These are phyloP conservation scores for Axis porcinus DNA, from an alignment of 2,113 vertebrate genomes.

Conservation along the genomic window DNA sequence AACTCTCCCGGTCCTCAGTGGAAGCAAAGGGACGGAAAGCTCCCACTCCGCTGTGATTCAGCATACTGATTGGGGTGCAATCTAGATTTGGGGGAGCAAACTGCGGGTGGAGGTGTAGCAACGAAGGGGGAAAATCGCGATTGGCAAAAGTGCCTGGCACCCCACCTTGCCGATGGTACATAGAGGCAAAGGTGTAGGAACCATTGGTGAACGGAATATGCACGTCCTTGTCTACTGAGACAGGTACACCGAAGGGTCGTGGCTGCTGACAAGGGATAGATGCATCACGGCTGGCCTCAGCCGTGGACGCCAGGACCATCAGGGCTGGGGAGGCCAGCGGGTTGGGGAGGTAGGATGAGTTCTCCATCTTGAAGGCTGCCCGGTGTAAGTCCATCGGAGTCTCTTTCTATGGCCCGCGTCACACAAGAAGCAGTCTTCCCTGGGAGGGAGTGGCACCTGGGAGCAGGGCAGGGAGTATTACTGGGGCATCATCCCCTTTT, in stretches of 20 bases:
- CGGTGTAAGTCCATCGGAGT: slow-evolving; percentile 98
- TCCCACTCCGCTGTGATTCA: slow-evolving; percentile 97
- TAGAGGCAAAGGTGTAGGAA: slow-evolving; percentile 98
- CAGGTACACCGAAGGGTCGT: slow-evolving; percentile 96
- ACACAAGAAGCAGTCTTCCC: slow-evolving; percentile 80
- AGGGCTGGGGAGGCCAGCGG: slow-evolving; percentile 96
- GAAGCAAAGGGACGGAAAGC: slow-evolving; percentile 98
- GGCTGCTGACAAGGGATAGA: slow-evolving; percentile 98
- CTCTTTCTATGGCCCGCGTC: slow-evolving; percentile 78
- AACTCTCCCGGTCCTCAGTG: slow-evolving; percentile 95
- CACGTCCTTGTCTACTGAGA: slow-evolving; percentile 97
- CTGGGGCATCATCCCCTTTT: slow-evolving; percentile 80
- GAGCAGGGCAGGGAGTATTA: slow-evolving; percentile 71
- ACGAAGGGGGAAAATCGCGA: slow-evolving; percentile 97
- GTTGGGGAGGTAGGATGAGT: slow-evolving; percentile 98
- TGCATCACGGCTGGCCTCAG: slow-evolving; percentile 96
- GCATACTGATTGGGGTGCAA: slow-evolving; percentile 98
- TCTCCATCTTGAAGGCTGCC: slow-evolving; percentile 99
- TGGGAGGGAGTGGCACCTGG: slow-evolving; percentile 76
- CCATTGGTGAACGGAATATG: slow-evolving; percentile 99
- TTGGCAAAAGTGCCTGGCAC: slow-evolving; percentile 95
- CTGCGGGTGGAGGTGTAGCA: slow-evolving; percentile 98
- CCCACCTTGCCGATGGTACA: slow-evolving; percentile 98
- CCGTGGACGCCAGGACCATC: slow-evolving; percentile 99
- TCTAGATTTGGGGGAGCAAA: slow-evolving; percentile 98